A percentile compares a stretch with the other conserved stretches of the same genome.
These are phyloP conservation scores for Cylloceria caligata DNA, from an alignment of 2,888 invertebrate genomes.

Conservation along the genomic window DNA sequence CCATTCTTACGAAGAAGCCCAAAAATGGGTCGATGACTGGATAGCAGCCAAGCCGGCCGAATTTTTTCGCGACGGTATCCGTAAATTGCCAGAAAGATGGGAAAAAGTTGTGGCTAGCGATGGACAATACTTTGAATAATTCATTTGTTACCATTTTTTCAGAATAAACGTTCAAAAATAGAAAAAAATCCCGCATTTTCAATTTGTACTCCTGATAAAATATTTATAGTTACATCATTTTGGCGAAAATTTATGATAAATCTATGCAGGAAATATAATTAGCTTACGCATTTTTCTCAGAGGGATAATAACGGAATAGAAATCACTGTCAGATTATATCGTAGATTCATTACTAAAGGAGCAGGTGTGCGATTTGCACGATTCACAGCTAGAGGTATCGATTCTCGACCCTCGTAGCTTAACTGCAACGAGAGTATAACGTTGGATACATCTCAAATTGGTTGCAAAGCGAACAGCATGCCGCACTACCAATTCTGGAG, in stretches of 20 bases:
- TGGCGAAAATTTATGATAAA: not conserved
- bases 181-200: no score
- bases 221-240: no score
- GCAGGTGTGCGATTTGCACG: conserved; percentile 10
- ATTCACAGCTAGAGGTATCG: conserved; percentile 9
- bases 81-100: no score
- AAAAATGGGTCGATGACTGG: no score
- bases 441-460: conserved; percentile 16
- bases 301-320: not conserved
- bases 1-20: no score
- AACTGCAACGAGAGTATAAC: conserved; percentile 6
- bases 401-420: not conserved
- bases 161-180: no score
- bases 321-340: not conserved
- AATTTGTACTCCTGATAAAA: no score
- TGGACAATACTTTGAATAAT: no score
- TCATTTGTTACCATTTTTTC: no score
- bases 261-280: not conserved
- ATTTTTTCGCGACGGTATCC: no score
- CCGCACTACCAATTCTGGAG: not conserved
- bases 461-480: not conserved
- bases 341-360: not conserved
- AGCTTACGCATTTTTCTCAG: not conserved
- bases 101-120: no score
- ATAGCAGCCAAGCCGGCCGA: no score